Evolutionary conservation across 2,888 invertebrate species (phyloP).

Genomic region (Dryobotodes eremita): DNA sequence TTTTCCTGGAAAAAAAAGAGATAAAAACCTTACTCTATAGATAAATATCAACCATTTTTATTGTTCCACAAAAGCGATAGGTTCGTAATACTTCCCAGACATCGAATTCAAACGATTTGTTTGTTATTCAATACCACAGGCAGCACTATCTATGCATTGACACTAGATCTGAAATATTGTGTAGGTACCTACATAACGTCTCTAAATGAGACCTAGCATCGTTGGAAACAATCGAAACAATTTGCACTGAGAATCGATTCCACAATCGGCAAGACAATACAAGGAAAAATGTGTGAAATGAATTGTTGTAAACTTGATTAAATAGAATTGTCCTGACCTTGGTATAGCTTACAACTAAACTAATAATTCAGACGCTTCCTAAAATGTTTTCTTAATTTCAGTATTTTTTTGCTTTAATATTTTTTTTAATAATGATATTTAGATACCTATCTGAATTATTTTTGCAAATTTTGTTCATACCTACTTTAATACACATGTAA

Average conservation of each 20-base stretch:
- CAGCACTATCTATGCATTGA: slow-evolving; percentile 32
- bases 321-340: slow-evolving; percentile 44
- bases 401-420: background rate
- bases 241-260: slow-evolving; percentile 13
- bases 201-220: slow-evolving; percentile 7
- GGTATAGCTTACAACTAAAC: slow-evolving; percentile 25
- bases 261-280: slow-evolving; percentile 43
- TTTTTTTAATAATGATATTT: background rate
- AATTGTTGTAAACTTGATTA: slow-evolving; percentile 36
- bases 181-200: slow-evolving; percentile 26
- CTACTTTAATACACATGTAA: background rate
- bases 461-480: background rate
- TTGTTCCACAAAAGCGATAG: slow-evolving; percentile 15
- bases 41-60: slow-evolving; percentile 20
- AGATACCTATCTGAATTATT: background rate
- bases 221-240: slow-evolving; percentile 26
- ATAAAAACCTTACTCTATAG: background rate
- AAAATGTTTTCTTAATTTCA: background rate
- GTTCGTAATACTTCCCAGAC: slow-evolving; percentile 30
- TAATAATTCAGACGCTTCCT: slow-evolving; percentile 7
- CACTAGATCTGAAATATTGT: slow-evolving; percentile 35
- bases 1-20: background rate
- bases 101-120: slow-evolving; percentile 51
- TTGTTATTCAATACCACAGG: slow-evolving; percentile 47
- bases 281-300: slow-evolving; percentile 41